A percentile compares a stretch with the other conserved stretches of the same genome.
phyloP scores from a whole-genome alignment of 2,797 vertebrate species.

The Peromyscus attwateri region DNA sequence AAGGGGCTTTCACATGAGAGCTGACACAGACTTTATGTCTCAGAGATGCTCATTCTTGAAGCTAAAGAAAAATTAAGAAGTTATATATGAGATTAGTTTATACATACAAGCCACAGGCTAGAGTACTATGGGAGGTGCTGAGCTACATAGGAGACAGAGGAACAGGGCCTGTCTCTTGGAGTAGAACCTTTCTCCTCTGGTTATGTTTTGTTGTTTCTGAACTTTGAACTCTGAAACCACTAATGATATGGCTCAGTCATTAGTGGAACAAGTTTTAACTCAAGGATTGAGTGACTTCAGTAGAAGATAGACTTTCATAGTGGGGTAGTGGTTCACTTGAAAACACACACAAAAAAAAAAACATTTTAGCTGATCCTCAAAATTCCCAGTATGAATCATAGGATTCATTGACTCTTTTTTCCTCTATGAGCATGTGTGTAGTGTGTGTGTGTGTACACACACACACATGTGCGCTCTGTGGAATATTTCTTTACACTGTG shows the following conservation, averaged over 20 bases:
- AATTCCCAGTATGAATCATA: slow-evolving; percentile 78
- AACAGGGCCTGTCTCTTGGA: slow-evolving; percentile 8
- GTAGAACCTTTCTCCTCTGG: slow-evolving; percentile 33
- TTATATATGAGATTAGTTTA: slow-evolving; percentile 7
- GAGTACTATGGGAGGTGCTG: neutral
- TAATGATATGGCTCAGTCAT: slow-evolving; percentile 62
- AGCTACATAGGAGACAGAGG: neutral
- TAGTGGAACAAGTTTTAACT: slow-evolving; percentile 75
- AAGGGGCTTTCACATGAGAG: neutral
- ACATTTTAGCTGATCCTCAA: slow-evolving; percentile 43
- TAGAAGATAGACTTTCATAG: slow-evolving; percentile 61
- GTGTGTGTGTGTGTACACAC: neutral
- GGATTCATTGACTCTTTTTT: slow-evolving; percentile 14
- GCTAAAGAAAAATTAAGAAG: neutral
- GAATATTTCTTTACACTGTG: too few species aligned
- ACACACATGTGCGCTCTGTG: too few species aligned
- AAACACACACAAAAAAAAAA: slow-evolving; percentile 43
- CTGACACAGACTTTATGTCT: slow-evolving; percentile 62
- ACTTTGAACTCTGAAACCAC: slow-evolving; percentile 63
- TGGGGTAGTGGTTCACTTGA: slow-evolving; percentile 72
- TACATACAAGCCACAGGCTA: slow-evolving; percentile 48
- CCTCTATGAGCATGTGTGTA: neutral
- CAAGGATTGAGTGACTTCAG: slow-evolving; percentile 63
- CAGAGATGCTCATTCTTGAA: slow-evolving; percentile 83
- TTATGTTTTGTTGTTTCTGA: slow-evolving; percentile 26